These are phyloP conservation scores for Turritopsis rubra DNA, from an alignment of 30 jellyfish, hydroid and myxozoan species.

Conservation along the genomic window DNA sequence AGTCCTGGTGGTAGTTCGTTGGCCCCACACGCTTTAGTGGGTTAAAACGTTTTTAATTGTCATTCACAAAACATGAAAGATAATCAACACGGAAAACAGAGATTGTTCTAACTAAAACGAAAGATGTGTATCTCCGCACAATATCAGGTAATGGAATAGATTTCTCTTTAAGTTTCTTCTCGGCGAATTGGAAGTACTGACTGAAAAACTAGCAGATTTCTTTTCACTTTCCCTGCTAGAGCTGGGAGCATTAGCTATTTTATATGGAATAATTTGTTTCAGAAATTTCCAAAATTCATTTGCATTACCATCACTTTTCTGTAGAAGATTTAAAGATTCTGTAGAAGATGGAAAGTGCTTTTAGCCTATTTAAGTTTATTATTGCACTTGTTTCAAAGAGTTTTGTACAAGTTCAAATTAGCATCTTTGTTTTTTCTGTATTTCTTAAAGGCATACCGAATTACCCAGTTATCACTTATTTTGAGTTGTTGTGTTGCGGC, in stretches of 20 bases:
- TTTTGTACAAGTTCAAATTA: no score
- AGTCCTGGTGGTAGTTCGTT: slow-evolving; percentile 6
- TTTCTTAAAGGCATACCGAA: no score
- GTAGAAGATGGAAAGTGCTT: background rate
- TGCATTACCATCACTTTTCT: no score
- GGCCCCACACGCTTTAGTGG: slow-evolving; percentile 7
- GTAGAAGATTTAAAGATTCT: no score
- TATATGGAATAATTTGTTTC: slow-evolving; percentile 5
- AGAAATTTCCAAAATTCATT: no score
- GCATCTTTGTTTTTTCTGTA: no score
- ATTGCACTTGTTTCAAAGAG: background rate
- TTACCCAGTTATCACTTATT: no score
- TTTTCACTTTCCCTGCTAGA: slow-evolving; percentile 3
- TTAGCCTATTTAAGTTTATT: background rate
- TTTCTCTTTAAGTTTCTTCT: slow-evolving; percentile 1
- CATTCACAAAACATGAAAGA: background rate
- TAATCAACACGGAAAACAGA: slow-evolving; percentile 1
- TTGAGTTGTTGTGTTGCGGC: no score
- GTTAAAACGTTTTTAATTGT: background rate
- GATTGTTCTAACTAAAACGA: background rate
- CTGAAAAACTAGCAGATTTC: slow-evolving; percentile 9
- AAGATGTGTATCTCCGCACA: slow-evolving; percentile 8
- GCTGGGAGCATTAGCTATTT: slow-evolving; percentile 5
- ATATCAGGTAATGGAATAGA: background rate
- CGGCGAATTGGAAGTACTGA: slow-evolving; percentile 6